These are phyloP conservation scores for Erythrocercus mccallii DNA, from an alignment of 2,113 vertebrate genomes.

Conservation along the genomic window DNA sequence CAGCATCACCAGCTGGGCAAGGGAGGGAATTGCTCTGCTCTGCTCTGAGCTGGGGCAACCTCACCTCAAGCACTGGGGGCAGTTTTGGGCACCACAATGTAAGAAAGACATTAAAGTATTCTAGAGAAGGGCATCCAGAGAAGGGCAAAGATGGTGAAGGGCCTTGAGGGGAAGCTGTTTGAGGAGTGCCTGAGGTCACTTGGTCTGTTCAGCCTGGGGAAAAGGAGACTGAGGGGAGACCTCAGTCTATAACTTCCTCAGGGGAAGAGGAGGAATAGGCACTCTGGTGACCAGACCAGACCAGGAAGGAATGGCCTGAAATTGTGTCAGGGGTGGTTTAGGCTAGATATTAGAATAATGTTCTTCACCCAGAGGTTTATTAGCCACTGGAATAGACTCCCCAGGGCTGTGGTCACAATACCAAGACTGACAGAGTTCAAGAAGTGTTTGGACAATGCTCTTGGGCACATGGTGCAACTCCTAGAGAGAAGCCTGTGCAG, in stretches of 20 bases:
- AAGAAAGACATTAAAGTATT: not conserved
- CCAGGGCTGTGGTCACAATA: not conserved
- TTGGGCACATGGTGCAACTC: not conserved
- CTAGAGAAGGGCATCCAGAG: not conserved
- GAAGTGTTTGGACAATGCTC: not conserved
- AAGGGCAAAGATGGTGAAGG: not conserved
- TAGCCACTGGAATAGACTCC: not conserved
- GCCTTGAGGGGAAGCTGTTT: accelerated
- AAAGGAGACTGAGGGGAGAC: not conserved
- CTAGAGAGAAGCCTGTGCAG: too few relatives aligned
- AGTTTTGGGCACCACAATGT: accelerated
- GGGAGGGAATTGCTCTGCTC: not conserved
- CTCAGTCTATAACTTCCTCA: not conserved
- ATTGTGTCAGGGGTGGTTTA: not conserved
- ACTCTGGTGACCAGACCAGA: not conserved
- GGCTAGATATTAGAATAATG: not conserved
- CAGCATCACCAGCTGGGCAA: accelerated
- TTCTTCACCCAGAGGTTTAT: not conserved
- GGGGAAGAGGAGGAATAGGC: not conserved
- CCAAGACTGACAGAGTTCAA: not conserved
- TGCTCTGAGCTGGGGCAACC: not conserved
- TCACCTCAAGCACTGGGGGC: not conserved
- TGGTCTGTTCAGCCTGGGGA: not conserved
- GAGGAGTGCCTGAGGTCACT: not conserved
- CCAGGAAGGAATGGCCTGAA: not conserved